phyloP scores from a whole-genome alignment of 1,140 invertebrate genomes.

The Drosophila simulans region DNA sequence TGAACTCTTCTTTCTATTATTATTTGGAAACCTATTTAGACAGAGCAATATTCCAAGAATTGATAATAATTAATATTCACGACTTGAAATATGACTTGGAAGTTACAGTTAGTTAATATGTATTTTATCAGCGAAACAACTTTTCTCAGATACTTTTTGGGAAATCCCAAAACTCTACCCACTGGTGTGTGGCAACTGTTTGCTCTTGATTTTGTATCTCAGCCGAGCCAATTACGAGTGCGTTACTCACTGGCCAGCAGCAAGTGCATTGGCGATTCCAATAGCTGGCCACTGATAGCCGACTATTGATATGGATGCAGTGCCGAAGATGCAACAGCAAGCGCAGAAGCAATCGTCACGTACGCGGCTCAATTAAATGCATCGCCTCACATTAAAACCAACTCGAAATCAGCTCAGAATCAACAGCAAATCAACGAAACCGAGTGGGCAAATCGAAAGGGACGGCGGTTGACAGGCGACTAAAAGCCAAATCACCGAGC shows the following conservation, averaged over 20 bases:
- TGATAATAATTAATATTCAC: too few relatives aligned
- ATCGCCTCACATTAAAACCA: conserved; percentile 36
- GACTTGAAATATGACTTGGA: too few relatives aligned
- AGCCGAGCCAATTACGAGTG: conserved; percentile 36
- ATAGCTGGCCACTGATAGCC: conserved; percentile 21
- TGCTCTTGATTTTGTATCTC: conserved; percentile 26
- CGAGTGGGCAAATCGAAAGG: conserved; percentile 35
- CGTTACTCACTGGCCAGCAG: conserved; percentile 33
- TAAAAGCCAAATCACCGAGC: conserved; percentile 45
- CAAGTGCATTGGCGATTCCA: conserved; percentile 15
- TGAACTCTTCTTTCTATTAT: neutral
- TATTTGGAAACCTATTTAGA: too few relatives aligned
- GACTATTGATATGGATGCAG: conserved; percentile 27
- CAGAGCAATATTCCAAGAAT: too few relatives aligned
- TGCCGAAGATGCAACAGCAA: conserved; percentile 13
- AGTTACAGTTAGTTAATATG: too few relatives aligned
- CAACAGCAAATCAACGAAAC: conserved; percentile 56
- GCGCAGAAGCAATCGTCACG: conserved; percentile 38
- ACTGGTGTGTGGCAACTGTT: neutral
- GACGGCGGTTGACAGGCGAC: conserved; percentile 79
- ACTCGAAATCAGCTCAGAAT: conserved; percentile 28
- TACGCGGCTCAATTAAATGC: conserved; percentile 57
- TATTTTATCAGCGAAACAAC: neutral
- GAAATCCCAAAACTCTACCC: neutral
- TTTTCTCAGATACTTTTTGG: neutral